Percentiles rank a stretch among this genome's conserved stretches.
These are phyloP conservation scores for Ceramica pisi DNA, from an alignment of 2,888 invertebrate genomes.

Conservation along the genomic window DNA sequence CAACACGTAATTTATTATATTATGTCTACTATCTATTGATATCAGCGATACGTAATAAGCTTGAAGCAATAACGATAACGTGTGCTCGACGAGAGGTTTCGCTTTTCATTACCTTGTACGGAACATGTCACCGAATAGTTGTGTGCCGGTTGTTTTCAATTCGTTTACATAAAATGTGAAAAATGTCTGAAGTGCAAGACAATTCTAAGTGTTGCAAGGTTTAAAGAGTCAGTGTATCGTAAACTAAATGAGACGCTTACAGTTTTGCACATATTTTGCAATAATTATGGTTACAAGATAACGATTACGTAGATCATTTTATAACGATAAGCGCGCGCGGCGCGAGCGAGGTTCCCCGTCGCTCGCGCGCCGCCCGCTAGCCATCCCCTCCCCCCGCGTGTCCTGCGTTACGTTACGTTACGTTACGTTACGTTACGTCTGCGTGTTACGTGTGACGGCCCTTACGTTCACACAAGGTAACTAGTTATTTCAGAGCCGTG, in stretches of 20 bases:
- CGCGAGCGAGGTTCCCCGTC: constrained; percentile 81
- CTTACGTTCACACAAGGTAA: constrained; percentile 60
- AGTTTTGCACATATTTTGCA: constrained; percentile 90
- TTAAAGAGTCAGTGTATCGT: constrained; percentile 87
- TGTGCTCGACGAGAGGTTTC: constrained; percentile 85
- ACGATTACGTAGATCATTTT: constrained; percentile 85
- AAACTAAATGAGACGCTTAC: constrained; percentile 88
- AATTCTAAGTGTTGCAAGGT: constrained; percentile 86
- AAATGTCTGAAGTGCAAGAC: constrained; percentile 83
- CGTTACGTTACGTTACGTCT: constrained; percentile 57
- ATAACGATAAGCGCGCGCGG: constrained; percentile 73
- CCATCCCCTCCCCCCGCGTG: constrained; percentile 18
- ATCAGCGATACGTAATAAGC: constrained; percentile 87
- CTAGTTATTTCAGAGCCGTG: constrained; percentile 63
- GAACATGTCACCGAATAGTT: constrained; percentile 86
- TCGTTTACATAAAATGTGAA: constrained; percentile 82
- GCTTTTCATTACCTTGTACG: constrained; percentile 83
- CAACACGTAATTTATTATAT: constrained; percentile 84
- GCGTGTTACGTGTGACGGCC: constrained; percentile 62
- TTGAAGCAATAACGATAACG: constrained; percentile 87
- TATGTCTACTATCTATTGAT: constrained; percentile 81
- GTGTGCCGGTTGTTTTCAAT: constrained; percentile 88
- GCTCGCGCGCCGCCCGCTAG: constrained; percentile 64
- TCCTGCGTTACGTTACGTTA: no score
- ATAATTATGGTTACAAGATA: constrained; percentile 85